Base-by-base conservation (phyloP, 2,113 vertebrate species). In the Chaetodon trifascialis region DNA sequence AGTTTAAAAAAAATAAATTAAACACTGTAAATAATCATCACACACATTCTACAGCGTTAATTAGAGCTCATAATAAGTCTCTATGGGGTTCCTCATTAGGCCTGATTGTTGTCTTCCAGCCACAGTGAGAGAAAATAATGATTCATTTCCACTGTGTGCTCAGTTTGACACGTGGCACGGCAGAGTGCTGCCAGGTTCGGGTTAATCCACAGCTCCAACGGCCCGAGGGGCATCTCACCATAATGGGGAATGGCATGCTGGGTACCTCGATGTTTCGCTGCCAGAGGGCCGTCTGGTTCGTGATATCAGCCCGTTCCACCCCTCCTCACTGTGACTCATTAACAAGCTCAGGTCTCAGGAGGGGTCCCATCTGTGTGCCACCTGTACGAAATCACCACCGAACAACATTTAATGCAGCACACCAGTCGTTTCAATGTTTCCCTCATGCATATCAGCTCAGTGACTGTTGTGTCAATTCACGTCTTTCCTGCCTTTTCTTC, bases 331-430 rank as follows among this genome's bases (percentile, higher is more conserved):
- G 77, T 85, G 84, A 89, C 76, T 92, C 86, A 85, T 91, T 90
- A 91, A 89, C 78, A 74, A 86, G 88, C 84, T 73, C 79, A 70
- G 44, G 71, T 80, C 86, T 64, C 82, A 34, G 72, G 76, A 78
- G 88, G 58, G 70, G 69, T 78, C 74, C 89, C 90, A 94, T 94
- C 92, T 93, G 92, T 58, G 77, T 82, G 63, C 87, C 92, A 93
- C 91, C 92, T 94, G 92, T 72, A 88, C 46, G 12, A 81, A 63
- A 82, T 83, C 74, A 38, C 81, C 65, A 34, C 67, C 42, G 52
- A 76, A 72, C 64, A 78, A 71, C 72, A 56, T 80, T 78, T 86
- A 83, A 83, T 60, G 60, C 65, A 66, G 23, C 68, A 81, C 72
- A 73, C 42, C 49, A 21, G 38, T 76, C 42, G 67, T 71, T 75